Conservation (phyloP, 2,113 vertebrate genomes). For the Pterocles gutturalis region DNA sequence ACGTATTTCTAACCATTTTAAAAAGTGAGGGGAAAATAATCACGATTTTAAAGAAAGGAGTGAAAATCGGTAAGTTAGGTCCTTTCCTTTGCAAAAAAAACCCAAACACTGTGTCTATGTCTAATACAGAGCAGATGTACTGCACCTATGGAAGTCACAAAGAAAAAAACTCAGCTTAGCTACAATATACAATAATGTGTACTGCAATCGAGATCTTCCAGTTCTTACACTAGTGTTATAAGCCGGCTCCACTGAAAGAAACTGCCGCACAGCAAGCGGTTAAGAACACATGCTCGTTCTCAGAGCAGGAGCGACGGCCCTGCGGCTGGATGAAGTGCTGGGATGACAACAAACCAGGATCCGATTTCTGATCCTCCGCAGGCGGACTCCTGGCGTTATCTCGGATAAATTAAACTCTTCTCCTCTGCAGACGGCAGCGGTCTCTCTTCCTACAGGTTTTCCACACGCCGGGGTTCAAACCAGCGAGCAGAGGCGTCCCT, state of each 20-base stretch:
- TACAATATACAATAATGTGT: accelerated
- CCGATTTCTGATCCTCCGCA: background rate
- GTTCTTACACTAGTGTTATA: background rate
- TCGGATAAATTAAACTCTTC: background rate
- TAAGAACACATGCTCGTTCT: accelerated
- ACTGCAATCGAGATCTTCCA: background rate
- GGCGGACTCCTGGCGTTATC: background rate
- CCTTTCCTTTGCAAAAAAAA: background rate
- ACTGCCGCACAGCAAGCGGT: background rate
- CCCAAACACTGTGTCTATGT: accelerated
- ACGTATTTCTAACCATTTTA: background rate
- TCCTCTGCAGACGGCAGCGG: background rate
- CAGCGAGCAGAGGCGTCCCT: background rate
- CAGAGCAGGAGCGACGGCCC: background rate
- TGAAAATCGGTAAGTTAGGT: background rate
- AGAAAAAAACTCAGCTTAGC: background rate
- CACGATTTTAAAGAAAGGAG: background rate
- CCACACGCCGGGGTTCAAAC: accelerated
- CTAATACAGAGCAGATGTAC: background rate
- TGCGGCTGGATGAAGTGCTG: accelerated
- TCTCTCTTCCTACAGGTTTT: accelerated
- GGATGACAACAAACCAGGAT: background rate
- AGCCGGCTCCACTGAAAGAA: background rate
- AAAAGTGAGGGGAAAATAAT: background rate
- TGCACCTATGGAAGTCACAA: accelerated